Conservation (phyloP, 2,797 vertebrate genomes). For the Pseudocheirus occidentalis region DNA sequence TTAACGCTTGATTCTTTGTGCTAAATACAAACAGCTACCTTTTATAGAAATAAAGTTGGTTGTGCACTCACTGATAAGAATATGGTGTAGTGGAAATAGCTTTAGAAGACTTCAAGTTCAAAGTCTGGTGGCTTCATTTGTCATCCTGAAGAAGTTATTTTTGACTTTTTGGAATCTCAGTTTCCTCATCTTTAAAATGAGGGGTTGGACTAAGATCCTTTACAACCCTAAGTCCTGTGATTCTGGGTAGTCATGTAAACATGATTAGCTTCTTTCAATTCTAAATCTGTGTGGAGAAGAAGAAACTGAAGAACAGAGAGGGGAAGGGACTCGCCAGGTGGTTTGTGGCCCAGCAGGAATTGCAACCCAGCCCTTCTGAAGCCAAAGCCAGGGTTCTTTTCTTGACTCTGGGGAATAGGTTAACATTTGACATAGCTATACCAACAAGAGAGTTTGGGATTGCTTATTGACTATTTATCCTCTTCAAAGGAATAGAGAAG, state of each 20-base stretch:
- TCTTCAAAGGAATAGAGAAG: neutral
- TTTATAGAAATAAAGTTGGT: neutral
- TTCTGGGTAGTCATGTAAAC: neutral
- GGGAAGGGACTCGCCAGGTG: neutral
- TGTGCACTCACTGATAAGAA: neutral
- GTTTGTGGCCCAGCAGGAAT: neutral
- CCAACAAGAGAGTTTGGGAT: neutral
- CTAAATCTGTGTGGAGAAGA: neutral
- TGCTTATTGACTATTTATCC: neutral
- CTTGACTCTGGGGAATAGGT: neutral
- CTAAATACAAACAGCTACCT: neutral
- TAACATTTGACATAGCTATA: neutral
- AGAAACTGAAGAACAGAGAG: neutral
- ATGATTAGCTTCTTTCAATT: neutral
- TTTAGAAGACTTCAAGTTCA: neutral
- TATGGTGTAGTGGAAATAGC: neutral
- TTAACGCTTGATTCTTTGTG: neutral
- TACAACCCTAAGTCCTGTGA: neutral
- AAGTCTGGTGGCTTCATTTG: neutral
- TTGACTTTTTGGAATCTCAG: neutral
- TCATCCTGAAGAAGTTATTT: neutral
- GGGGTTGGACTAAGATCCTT: neutral
- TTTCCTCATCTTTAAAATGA: neutral
- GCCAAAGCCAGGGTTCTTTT: neutral
- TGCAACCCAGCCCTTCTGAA: neutral